Conservation (phyloP, 2,113 vertebrate genomes). For the Macaca nemestrina region DNA sequence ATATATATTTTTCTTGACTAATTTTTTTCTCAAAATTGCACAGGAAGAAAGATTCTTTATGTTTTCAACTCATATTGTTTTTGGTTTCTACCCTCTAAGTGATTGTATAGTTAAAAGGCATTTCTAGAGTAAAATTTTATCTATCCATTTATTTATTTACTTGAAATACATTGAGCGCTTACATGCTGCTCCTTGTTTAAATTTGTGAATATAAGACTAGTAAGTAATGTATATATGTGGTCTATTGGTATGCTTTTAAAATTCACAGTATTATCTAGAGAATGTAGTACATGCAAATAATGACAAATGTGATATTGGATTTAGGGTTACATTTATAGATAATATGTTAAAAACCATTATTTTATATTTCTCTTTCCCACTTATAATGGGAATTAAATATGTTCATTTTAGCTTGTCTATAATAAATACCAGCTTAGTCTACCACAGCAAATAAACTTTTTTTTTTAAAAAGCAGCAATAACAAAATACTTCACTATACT, state of each 20-base stretch:
- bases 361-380: not conserved
- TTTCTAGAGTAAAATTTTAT: conserved; percentile 9
- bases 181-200: not conserved
- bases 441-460: conserved; percentile 43
- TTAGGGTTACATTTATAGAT: not conserved
- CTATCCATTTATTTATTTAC: not conserved
- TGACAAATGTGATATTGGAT: not conserved
- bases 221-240: not conserved
- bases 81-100: not conserved
- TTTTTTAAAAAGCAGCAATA: not conserved
- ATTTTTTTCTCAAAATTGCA: not conserved
- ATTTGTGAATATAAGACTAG: not conserved
- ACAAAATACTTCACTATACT: conserved; percentile 31
- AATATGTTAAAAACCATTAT: not conserved
- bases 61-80: not conserved
- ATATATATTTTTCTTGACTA: not conserved
- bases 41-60: not conserved
- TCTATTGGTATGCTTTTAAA: conserved; percentile 18
- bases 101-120: not conserved
- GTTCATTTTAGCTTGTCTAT: not conserved
- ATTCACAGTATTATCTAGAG: not conserved
- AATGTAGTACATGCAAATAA: not conserved
- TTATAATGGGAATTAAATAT: not conserved
- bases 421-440: conserved; percentile 27
- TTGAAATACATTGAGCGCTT: not conserved